Base-by-base conservation (phyloP, 2,888 invertebrate species). In the Periphyllus acericola region DNA sequence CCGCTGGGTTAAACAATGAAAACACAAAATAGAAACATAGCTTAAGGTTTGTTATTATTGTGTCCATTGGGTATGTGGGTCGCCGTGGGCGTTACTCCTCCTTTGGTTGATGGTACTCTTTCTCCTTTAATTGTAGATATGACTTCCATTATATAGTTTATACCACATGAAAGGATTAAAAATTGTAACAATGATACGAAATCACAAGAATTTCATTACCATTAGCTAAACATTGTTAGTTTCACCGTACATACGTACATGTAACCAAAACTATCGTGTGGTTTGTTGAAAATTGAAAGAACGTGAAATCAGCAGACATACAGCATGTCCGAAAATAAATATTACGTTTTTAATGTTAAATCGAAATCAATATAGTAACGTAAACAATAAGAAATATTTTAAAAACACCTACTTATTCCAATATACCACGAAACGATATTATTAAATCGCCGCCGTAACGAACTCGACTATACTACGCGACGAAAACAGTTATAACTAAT, bases 31-130 rank as follows among this genome's bases (percentile, higher is more conserved):
- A 55, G 34, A 75, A 36, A 36, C 17, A 55, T 68, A 46, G 68
- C 32, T 21, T 46, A 40, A 68, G 76, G 68, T 84, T 84, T 68
- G 46, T 84, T 46, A 81, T 87, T 81, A 81, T 74, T 60, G 40
- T 87, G 32, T 60, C 86, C 74, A 40, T 60, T 80, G 40, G 60
- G 40, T 40, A 72, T 71, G 79, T 84, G 84, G 84, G 84, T 84
- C 76, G 79, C 29, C 72, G 46, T 85, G 85, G 79, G 79, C 71
- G 79, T 68, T 52, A 46, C 71, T 46, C n/a, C n/a, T 79, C 46
- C 46, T 21, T 32, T 17, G 40, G 29, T 25, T 11, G 34, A 17
- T 52, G 46, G 46, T 4, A 29, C 71, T 52, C 71, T 68, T 71
- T 79, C 55, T 79, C 8, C 40, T 46, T 25, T 68, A 46, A 52